Evolutionary conservation across 2,113 vertebrate species (phyloP).

Genomic region (Salvator merianae): DNA sequence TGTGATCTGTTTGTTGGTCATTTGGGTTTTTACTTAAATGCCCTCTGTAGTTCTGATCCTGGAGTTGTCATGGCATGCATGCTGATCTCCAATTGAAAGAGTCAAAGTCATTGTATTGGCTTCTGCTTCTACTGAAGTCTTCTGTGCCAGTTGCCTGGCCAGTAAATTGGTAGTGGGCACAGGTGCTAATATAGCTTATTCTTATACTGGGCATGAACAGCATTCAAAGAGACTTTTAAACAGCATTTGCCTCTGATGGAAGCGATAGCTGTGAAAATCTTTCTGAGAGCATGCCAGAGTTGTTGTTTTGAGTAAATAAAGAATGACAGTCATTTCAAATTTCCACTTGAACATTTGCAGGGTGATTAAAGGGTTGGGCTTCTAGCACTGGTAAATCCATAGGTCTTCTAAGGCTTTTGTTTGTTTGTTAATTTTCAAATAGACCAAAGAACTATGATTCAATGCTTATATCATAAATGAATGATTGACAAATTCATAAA

Average conservation of each 20-base stretch:
- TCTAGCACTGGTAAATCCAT: conserved; percentile 58
- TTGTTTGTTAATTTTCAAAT: conserved; percentile 43
- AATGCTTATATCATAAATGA: conserved; percentile 57
- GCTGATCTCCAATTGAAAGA: background rate
- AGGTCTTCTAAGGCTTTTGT: conserved; percentile 35
- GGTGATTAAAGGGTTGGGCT: conserved; percentile 66
- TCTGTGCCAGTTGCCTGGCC: background rate
- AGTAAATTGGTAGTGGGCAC: conserved; percentile 26
- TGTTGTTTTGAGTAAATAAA: conserved; percentile 37
- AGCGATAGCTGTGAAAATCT: background rate
- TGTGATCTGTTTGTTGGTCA: background rate
- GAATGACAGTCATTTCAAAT: conserved; percentile 49
- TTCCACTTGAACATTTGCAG: conserved; percentile 45
- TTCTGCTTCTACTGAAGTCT: background rate
- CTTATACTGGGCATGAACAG: conserved; percentile 14
- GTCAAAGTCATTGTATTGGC: background rate
- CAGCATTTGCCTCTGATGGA: conserved; percentile 23
- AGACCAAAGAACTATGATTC: conserved; percentile 38
- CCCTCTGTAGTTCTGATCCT: background rate
- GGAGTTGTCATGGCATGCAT: background rate
- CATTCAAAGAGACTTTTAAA: background rate
- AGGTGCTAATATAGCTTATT: conserved; percentile 23
- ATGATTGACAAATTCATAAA: conserved; percentile 51
- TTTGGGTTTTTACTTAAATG: background rate
- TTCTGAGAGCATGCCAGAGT: conserved; percentile 37